Percentiles rank a stretch among this genome's conserved stretches.
Conservation (phyloP, 2,888 invertebrate genomes). For the Strigamia crassipes region DNA sequence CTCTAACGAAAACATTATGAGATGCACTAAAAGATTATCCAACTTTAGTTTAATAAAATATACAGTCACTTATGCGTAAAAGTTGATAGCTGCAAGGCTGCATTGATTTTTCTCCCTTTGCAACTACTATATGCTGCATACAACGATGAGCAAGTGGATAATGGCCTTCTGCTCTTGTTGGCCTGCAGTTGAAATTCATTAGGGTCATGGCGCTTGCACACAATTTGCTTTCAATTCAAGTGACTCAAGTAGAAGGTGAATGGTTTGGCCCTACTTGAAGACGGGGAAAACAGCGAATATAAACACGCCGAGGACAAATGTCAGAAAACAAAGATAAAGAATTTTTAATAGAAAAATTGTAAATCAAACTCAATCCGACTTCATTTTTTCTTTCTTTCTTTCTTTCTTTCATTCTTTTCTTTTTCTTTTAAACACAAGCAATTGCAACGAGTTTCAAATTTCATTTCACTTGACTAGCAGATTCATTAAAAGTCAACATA, state of each 20-base stretch:
- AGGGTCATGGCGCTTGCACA: slow-evolving; percentile 33
- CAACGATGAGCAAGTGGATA: slow-evolving; percentile 34
- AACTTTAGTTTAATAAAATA: slow-evolving; percentile 4
- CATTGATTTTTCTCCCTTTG: slow-evolving; percentile 35
- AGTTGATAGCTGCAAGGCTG: slow-evolving; percentile 20
- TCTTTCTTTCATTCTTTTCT: background rate
- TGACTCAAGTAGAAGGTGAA: slow-evolving; percentile 34
- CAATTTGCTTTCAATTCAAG: slow-evolving; percentile 32
- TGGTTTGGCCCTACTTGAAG: slow-evolving; percentile 8
- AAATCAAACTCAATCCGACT: slow-evolving; percentile 2
- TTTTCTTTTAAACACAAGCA: background rate
- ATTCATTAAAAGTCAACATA: background rate
- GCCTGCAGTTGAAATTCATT: slow-evolving; percentile 34
- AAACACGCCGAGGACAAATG: slow-evolving; percentile 1
- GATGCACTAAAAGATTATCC: background rate
- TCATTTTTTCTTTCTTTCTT: background rate
- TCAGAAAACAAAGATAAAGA: slow-evolving; percentile 20
- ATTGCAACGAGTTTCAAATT: background rate
- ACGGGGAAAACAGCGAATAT: background rate
- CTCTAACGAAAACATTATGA: background rate
- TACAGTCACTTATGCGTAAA: slow-evolving; percentile 14
- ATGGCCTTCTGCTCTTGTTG: slow-evolving; percentile 30
- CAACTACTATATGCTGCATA: slow-evolving; percentile 1
- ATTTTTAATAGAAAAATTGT: slow-evolving; percentile 13
- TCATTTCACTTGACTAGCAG: background rate